Percentiles rank a stretch among this genome's conserved stretches.
These are phyloP conservation scores for Origma solitaria DNA, from an alignment of 2,113 vertebrate genomes.

Conservation along the genomic window DNA sequence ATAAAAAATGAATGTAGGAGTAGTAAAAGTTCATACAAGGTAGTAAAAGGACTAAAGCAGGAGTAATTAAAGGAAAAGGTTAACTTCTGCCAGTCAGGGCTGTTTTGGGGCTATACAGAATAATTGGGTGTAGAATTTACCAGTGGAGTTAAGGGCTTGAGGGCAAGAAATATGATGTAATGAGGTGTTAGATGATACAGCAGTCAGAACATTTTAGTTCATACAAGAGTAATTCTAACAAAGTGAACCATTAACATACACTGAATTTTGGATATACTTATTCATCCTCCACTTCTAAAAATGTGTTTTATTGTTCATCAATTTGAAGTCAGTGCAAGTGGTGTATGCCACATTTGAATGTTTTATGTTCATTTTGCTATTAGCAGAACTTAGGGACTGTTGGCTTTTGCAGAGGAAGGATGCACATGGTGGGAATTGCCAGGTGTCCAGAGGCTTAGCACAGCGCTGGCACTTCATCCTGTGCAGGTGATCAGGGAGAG, in stretches of 20 bases:
- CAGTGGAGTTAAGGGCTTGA: neutral
- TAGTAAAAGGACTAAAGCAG: neutral
- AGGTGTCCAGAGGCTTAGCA: fast-evolving
- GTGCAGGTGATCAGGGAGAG: fast-evolving
- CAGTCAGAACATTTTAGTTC: neutral
- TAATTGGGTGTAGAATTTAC: neutral
- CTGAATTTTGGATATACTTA: fast-evolving
- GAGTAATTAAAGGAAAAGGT: neutral
- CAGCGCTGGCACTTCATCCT: neutral
- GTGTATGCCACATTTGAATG: neutral
- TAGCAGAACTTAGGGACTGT: too few species aligned
- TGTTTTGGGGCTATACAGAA: neutral
- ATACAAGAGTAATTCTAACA: neutral
- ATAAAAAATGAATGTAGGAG: neutral
- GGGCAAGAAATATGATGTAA: neutral
- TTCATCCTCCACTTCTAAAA: neutral
- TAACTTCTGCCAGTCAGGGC: neutral
- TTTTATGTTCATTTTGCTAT: neutral
- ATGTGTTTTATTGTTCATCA: neutral
- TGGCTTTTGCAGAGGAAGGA: neutral
- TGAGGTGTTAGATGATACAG: neutral
- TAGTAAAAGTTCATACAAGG: neutral
- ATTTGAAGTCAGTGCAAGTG: neutral
- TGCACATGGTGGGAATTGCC: neutral
- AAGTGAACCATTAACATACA: neutral